Evolutionary conservation across 2,113 vertebrate species (phyloP).

Genomic region (Ranitomeya imitator): DNA sequence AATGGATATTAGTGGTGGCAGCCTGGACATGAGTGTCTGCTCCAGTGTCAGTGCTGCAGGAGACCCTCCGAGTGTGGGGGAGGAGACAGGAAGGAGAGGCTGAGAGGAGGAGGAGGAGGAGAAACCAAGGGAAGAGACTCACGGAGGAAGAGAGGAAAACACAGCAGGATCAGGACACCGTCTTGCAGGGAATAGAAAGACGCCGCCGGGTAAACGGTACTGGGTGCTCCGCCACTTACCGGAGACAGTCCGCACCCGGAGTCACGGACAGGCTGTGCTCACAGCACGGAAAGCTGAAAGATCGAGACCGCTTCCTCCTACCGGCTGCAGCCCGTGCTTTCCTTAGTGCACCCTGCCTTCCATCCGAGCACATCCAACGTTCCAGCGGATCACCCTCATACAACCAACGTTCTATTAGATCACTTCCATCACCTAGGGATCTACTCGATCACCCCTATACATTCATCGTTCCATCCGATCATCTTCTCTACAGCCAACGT

Average conservation of each 20-base stretch:
- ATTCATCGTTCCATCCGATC: not conserved
- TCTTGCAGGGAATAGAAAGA: constrained; percentile 43
- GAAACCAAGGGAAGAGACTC: constrained; percentile 47
- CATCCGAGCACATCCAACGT: not conserved
- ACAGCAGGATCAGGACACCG: constrained; percentile 54
- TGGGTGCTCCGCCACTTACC: not conserved
- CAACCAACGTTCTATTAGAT: not conserved
- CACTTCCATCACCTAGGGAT: not conserved
- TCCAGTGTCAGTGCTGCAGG: constrained; percentile 35
- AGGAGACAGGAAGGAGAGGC: constrained; percentile 48
- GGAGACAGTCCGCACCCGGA: not conserved
- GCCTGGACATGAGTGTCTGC: not conserved
- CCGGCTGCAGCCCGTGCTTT: constrained; percentile 18
- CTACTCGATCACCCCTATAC: not conserved
- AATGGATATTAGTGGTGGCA: not conserved
- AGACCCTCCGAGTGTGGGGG: constrained; percentile 41
- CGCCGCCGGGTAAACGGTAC: not conserved
- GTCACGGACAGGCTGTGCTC: not conserved
- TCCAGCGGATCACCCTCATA: constrained; percentile 11
- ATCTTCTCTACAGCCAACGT: not conserved
- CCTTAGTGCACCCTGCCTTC: not conserved
- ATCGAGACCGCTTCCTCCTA: not conserved
- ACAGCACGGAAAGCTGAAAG: not conserved
- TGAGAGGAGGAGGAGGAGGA: constrained; percentile 53
- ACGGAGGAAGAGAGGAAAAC: constrained; percentile 56